Conservation (phyloP, 2,888 invertebrate species). For the Globia sparganii region DNA sequence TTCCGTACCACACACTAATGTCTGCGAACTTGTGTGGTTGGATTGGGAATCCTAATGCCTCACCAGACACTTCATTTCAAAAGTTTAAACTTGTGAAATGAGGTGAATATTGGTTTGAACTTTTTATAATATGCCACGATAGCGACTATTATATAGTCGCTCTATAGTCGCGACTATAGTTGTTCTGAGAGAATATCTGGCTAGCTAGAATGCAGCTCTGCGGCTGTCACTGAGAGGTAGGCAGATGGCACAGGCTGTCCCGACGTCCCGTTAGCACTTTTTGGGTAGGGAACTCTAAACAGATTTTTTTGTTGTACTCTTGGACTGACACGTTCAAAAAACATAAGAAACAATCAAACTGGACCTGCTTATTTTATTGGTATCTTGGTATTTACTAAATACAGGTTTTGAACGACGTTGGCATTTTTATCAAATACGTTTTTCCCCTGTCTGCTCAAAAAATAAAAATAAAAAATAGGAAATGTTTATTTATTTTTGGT, state of each 20-base stretch:
- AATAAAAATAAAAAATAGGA: background rate
- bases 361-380: background rate
- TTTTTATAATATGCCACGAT: background rate
- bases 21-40: background rate
- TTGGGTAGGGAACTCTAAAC: slow-evolving; percentile 10
- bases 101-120: background rate
- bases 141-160: no score
- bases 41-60: background rate
- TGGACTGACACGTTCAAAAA: background rate
- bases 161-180: no score
- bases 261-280: background rate
- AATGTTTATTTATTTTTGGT: background rate
- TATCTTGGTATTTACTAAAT: background rate
- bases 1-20: background rate
- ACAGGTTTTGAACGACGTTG: background rate
- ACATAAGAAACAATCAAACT: background rate
- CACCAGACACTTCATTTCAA: background rate
- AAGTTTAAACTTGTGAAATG: no score
- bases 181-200: background rate
- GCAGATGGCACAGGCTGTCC: background rate
- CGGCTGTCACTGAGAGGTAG: no score
- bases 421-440: background rate
- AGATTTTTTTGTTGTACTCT: background rate
- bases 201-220: background rate
- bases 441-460: background rate